These are phyloP conservation scores for Dascillus cervinus DNA, from an alignment of 2,888 invertebrate genomes.

Conservation along the genomic window DNA sequence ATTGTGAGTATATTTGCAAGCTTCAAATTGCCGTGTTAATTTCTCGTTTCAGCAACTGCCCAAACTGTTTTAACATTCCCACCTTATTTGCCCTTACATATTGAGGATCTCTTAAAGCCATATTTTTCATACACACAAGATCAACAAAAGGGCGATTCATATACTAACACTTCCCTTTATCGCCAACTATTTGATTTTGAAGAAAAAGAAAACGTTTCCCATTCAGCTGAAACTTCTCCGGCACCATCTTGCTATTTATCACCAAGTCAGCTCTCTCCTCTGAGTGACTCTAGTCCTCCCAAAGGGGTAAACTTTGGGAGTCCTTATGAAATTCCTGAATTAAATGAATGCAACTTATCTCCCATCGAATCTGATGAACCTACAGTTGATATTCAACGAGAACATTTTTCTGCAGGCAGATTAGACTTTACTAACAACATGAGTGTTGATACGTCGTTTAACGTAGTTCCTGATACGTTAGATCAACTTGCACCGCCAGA, in stretches of 20 bases:
- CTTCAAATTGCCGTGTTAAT: constrained; percentile 24
- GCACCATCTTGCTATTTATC: constrained; percentile 26
- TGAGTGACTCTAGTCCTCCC: constrained; percentile 10
- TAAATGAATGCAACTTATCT: constrained; percentile 21
- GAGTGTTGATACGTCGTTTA: constrained; percentile 46
- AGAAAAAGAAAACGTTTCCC: constrained; percentile 11
- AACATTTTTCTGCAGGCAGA: constrained; percentile 46
- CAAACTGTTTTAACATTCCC: constrained; percentile 62
- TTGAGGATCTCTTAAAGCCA: constrained; percentile 55
- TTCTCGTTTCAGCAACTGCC: constrained; percentile 46
- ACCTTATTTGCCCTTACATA: constrained; percentile 51
- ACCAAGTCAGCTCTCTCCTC: constrained; percentile 29
- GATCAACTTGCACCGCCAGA: constrained; percentile 18
- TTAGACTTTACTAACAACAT: constrained; percentile 49
- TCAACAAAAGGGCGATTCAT: constrained; percentile 21
- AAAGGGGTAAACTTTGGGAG: constrained; percentile 12
- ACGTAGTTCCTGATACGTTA: constrained; percentile 38
- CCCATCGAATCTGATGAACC: constrained; percentile 14
- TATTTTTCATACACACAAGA: constrained; percentile 52
- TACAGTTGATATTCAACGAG: constrained; percentile 18
- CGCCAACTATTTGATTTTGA: constrained; percentile 35
- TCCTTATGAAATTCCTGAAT: constrained; percentile 15
- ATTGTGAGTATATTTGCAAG: constrained; percentile 7
- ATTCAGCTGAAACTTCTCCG: constrained; percentile 24
- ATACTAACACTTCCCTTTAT: constrained; percentile 27